phyloP scores from a whole-genome alignment of 2,797 vertebrate genomes.

The Sylvilagus floridanus region DNA sequence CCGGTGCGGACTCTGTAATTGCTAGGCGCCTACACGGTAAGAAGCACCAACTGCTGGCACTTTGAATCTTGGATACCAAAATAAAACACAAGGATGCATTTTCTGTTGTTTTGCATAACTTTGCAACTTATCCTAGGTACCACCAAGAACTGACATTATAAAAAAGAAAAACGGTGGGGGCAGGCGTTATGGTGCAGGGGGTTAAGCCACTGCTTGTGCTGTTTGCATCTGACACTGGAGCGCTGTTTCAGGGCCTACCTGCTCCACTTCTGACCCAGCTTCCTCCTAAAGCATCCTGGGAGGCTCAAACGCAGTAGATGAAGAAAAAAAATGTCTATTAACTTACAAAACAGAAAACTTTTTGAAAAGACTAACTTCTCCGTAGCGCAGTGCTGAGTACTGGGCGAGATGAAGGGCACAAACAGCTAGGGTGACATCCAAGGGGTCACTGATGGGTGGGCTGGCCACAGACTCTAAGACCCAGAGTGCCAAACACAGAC shows the following conservation, averaged over 20 bases:
- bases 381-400: neutral
- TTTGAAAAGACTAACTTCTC: neutral
- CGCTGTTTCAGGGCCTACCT: too few species aligned
- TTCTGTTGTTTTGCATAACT: neutral
- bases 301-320: too few species aligned
- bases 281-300: too few species aligned
- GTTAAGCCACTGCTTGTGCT: too few species aligned
- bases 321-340: too few species aligned
- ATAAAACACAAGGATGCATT: neutral
- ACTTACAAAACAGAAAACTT: too few species aligned
- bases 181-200: too few species aligned
- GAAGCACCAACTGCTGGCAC: neutral
- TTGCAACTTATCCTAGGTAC: neutral
- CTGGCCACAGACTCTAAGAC: neutral
- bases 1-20: neutral
- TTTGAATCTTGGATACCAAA: neutral
- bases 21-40: neutral
- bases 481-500: neutral
- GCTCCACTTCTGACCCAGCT: too few species aligned
- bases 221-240: too few species aligned
- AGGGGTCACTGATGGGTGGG: neutral
- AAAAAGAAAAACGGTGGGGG: neutral
- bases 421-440: neutral
- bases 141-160: neutral
- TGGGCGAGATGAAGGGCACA: neutral